Evolutionary conservation across 2,113 vertebrate species (phyloP).

Genomic region (Apaloderma vittatum): DNA sequence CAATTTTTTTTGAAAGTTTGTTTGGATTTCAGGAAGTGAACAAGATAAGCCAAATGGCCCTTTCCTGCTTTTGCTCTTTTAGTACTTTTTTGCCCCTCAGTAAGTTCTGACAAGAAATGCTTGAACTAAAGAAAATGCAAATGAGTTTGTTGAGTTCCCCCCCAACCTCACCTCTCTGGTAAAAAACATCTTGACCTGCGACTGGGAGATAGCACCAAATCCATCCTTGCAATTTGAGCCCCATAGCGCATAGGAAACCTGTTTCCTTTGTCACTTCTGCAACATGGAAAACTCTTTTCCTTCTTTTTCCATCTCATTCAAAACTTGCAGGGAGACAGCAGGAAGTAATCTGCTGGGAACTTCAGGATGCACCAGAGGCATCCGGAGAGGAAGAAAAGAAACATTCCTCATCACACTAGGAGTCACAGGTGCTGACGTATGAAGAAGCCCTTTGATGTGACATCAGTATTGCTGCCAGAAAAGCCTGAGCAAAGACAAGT

Average conservation of each 20-base stretch:
- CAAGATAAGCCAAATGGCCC: slow-evolving; percentile 75
- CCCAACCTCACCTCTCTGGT: neutral
- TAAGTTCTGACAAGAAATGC: slow-evolving; percentile 22
- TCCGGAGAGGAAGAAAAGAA: neutral
- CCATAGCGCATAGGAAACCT: neutral
- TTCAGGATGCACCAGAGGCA: neutral
- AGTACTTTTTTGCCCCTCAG: neutral
- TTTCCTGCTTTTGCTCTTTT: slow-evolving; percentile 75
- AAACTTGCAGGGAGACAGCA: neutral
- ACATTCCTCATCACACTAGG: neutral
- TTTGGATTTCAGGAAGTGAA: slow-evolving; percentile 81
- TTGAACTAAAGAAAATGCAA: slow-evolving; percentile 50
- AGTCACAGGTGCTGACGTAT: neutral
- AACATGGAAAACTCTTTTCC: neutral
- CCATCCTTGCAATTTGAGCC: neutral
- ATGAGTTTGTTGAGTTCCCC: neutral
- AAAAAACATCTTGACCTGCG: neutral
- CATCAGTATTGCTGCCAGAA: neutral
- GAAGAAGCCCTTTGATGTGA: neutral
- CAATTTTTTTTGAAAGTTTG: slow-evolving; percentile 59
- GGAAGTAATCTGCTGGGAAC: neutral
- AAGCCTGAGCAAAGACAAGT: neutral
- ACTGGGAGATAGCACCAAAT: neutral
- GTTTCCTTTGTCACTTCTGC: neutral
- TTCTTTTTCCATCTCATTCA: neutral